Base-by-base conservation (phyloP, 2,113 vertebrate genomes). In the Thunnus thynnus region DNA sequence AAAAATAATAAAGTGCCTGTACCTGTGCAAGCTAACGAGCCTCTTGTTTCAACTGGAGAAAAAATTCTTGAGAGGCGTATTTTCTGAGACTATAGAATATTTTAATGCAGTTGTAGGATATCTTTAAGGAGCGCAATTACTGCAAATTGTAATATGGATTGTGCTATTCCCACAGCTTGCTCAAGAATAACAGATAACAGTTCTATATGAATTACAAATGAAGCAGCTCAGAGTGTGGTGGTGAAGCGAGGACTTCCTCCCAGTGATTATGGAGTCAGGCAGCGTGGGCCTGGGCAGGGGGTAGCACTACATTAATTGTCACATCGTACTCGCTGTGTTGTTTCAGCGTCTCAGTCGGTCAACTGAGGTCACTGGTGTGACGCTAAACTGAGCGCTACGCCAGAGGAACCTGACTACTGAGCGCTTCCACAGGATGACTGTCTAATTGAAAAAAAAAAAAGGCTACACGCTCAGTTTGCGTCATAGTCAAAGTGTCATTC, bases 341-440 rank as follows among this genome's bases (percentile, higher is more conserved):
- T 80, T 78, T 66, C 46, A 63, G 61, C 51, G 13, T 75, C 64
- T 83, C 82, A 5, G 32, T 16, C 51, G 86, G 74, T 81, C 71
- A 65, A 69, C 69, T 75, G 79, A 78, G 76, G 85, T 85, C 80
- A 84, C 46, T 32, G 36, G 58, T 61, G 30, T 88, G 80, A 79
- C 57, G 36, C 76, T 77, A 36, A 76, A 83, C 54, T 17, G n/a
- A 51, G 60, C 66, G 32, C 20, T 71, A 61, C 68, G 61, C 58
- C 69, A 74, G 17, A 58, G 51, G 11, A 64, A 47, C 32, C 75
- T 57, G 67, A 72, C 67, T 22, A 72, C 67, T 20, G 73, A 70
- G 66, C 3, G 5, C 48, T 71, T 79, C 32, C 61, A 76, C 13
- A 50, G 44, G 44, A 74, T 4, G 44, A 18, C 56, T 46, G n/a